Conservation (phyloP, 2,113 vertebrate genomes). For the Ictalurus punctatus region DNA sequence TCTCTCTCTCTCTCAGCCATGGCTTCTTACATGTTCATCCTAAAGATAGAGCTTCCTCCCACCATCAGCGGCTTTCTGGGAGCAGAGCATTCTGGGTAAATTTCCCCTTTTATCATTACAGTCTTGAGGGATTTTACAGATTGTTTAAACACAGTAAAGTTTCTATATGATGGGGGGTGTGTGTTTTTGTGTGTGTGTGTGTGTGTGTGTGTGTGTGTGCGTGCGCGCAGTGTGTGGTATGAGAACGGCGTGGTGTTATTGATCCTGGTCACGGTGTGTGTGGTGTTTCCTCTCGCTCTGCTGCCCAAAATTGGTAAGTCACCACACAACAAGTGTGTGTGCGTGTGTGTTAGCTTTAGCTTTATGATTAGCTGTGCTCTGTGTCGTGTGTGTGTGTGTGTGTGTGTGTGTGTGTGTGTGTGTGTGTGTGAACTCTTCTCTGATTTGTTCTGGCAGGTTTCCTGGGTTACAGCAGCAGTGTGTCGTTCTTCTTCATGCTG, state of each 20-base stretch:
- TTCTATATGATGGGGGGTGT: not conserved
- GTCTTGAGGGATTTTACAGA: not conserved
- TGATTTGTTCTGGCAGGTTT: constrained; percentile 84
- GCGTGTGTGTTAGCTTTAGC: not conserved
- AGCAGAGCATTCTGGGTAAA: constrained; percentile 79
- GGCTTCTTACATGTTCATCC: constrained; percentile 93
- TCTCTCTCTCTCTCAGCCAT: constrained; percentile 79
- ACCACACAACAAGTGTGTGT: not conserved
- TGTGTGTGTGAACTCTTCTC: constrained; percentile 61
- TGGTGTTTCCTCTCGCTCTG: constrained; percentile 87
- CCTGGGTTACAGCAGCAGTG: constrained; percentile 94
- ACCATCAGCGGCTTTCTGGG: constrained; percentile 79
- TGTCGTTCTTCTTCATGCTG: constrained; percentile 91
- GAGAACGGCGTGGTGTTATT: constrained; percentile 82
- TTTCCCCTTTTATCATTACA: constrained; percentile 23
- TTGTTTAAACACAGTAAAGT: not conserved
- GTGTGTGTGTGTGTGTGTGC: not conserved
- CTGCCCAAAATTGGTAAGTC: constrained; percentile 89
- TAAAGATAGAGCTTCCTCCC: constrained; percentile 91
- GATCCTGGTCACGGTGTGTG: constrained; percentile 78
- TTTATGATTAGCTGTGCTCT: not conserved
- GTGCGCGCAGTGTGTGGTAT: constrained; percentile 78
- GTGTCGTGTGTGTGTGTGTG: not conserved
- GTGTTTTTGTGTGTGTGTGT: not conserved
- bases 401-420: not conserved